Evolutionary conservation across 2,113 vertebrate genomes (phyloP).

Genomic region (Arenaria interpres): DNA sequence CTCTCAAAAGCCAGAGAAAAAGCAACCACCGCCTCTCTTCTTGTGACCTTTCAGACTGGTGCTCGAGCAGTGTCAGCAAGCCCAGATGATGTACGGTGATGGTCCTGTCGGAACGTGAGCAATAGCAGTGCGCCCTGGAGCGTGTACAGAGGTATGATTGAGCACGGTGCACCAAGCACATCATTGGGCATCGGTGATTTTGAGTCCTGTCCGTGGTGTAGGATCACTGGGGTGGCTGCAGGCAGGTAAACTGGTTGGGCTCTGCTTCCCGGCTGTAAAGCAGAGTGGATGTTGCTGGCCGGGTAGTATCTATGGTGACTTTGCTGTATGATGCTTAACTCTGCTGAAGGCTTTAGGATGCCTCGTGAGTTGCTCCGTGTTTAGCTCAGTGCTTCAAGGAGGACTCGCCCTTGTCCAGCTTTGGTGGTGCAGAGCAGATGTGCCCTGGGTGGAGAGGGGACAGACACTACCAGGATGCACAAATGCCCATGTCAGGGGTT

Average conservation of each 20-base stretch:
- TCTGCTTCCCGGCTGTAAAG: not conserved
- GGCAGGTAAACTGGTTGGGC: not conserved
- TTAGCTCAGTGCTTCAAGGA: not conserved
- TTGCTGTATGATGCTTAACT: not conserved
- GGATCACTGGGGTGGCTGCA: not conserved
- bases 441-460: not conserved
- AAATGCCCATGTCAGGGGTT: not conserved
- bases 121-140: not conserved
- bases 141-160: accelerated
- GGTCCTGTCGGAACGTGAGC: not conserved
- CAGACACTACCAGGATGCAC: not conserved
- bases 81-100: accelerated
- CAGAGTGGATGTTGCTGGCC: not conserved
- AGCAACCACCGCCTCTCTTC: not conserved
- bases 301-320: not conserved
- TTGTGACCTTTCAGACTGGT: slow-evolving; percentile 6
- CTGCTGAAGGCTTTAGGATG: not conserved
- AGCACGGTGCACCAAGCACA: not conserved
- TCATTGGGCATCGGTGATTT: accelerated
- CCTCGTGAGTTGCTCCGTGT: not conserved
- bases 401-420: not conserved
- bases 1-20: accelerated
- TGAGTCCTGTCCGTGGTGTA: not conserved
- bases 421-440: not conserved
- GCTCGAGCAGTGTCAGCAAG: not conserved